Evolutionary conservation across 2,888 invertebrate species (phyloP), one percentile per base, ranked within the genome.

Genomic region (Caenorhabditis afra): DNA sequence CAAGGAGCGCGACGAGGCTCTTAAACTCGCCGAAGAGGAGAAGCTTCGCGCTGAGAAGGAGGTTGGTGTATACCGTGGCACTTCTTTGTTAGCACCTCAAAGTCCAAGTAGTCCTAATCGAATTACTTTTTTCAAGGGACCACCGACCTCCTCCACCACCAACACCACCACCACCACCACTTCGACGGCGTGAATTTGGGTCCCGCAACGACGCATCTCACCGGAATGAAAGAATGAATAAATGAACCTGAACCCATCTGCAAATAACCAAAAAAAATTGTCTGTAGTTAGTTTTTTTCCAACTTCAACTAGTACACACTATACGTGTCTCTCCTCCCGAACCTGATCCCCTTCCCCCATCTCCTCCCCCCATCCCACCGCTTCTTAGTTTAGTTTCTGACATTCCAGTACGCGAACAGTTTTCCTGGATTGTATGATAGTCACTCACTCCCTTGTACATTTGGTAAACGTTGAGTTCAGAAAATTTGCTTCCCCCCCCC

Each of bases 271-370:
- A 65, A 55, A 65, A 58, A 67, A n/a, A 14, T 23, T 16, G 57
- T 22, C 3, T 29, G 29, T 66, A 57, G 45, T 41, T 16, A 41
- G 35, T 35, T 53, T 53, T 53, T 52, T 53, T 41, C 41, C 58
- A 58, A 67, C 67, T 67, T 67, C 58, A 1, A 41, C 23, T 57
- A 67, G 67, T 41, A 39, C 67, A 58, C 58, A 50, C 29, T 37
- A 35, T 12, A 0, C 16, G 16, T 29, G 39, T 20, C 18, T 59
- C 61, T 61, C 29, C n/a, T n/a, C 22, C 52, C 44, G 12, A 3
- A n/a, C 11, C 29, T 62, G 16, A n/a, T 29, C 47, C 35, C 3
- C 12, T 16, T 23, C 8, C 22, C 49, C 11, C 41, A 41, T 41
- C 14, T 41, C 14, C 41, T 41, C 29, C 29, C 29, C 29, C 29